Evolutionary conservation across 2,888 invertebrate species (phyloP).

Genomic region (Heteromurus nitidus): DNA sequence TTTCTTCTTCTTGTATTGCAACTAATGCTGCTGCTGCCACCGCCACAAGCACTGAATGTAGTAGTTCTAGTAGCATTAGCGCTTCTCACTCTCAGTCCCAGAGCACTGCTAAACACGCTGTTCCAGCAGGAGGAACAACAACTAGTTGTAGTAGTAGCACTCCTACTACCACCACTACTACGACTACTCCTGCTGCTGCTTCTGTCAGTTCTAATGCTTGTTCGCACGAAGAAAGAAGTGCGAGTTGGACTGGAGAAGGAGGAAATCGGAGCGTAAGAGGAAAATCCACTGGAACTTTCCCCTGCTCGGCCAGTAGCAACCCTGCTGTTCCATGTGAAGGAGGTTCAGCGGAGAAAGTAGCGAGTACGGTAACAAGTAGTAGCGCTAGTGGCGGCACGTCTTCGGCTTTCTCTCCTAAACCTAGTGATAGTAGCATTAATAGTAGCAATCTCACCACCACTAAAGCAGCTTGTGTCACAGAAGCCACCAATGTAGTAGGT

Average conservation of each 20-base stretch:
- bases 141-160: constrained; percentile 1
- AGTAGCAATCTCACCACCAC: neutral
- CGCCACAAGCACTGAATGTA: constrained; percentile 1
- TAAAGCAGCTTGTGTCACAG: neutral
- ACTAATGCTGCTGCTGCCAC: constrained; percentile 20
- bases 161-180: neutral
- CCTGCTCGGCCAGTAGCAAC: constrained; percentile 41
- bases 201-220: neutral
- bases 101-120: constrained; percentile 10
- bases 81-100: constrained; percentile 22
- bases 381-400: neutral
- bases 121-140: neutral
- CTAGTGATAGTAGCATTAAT: neutral
- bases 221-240: too few relatives aligned
- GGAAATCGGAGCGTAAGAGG: constrained; percentile 20
- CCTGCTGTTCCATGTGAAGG: constrained; percentile 51
- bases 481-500: neutral
- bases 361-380: neutral
- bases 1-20: constrained; percentile 2
- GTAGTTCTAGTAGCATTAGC: constrained; percentile 33
- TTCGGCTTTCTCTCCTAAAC: neutral
- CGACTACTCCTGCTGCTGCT: neutral
- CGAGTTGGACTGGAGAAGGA: too few relatives aligned
- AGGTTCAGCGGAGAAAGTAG: neutral
- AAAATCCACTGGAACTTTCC: constrained; percentile 37